Evolutionary conservation across 2,888 invertebrate genomes (phyloP).

Genomic region (Torymus auratus): DNA sequence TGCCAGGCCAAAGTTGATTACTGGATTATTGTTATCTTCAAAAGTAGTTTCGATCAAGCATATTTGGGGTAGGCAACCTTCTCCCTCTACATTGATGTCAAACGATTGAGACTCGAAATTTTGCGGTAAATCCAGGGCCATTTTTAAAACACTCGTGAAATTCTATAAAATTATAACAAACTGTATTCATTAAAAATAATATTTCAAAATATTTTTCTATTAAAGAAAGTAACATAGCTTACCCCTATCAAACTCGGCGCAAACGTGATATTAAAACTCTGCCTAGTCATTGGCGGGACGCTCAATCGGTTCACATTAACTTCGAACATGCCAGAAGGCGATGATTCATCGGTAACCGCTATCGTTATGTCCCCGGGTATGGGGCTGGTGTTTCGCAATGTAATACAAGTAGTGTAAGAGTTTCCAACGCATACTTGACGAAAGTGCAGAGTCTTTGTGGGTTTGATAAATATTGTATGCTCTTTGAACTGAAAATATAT

Average conservation of each 20-base stretch:
- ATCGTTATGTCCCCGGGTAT: constrained; percentile 71
- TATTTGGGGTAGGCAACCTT: constrained; percentile 77
- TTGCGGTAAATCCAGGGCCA: constrained; percentile 65
- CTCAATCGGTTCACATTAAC: constrained; percentile 68
- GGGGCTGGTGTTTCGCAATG: constrained; percentile 74
- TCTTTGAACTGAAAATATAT: constrained; percentile 69
- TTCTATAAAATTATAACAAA: constrained; percentile 61
- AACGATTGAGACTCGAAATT: constrained; percentile 61
- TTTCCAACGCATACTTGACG: constrained; percentile 73
- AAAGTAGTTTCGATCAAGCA: constrained; percentile 70
- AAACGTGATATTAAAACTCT: constrained; percentile 73
- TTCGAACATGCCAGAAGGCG: constrained; percentile 67
- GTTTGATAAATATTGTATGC: constrained; percentile 72
- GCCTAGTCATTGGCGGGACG: constrained; percentile 73
- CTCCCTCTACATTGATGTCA: constrained; percentile 73
- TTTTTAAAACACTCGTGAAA: constrained; percentile 66
- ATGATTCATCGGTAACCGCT: constrained; percentile 18
- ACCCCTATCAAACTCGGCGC: constrained; percentile 76
- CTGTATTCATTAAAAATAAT: too few species aligned
- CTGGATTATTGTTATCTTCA: constrained; percentile 60
- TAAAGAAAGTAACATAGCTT: constrained; percentile 32
- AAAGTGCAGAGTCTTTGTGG: constrained; percentile 74
- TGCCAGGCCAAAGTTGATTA: constrained; percentile 72
- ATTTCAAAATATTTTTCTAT: constrained; percentile 32
- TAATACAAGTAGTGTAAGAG: constrained; percentile 69